Evolutionary conservation across 64 coral and sea anemone genomes (phyloP).

Genomic region (Dendrophyllia cribrosa): DNA sequence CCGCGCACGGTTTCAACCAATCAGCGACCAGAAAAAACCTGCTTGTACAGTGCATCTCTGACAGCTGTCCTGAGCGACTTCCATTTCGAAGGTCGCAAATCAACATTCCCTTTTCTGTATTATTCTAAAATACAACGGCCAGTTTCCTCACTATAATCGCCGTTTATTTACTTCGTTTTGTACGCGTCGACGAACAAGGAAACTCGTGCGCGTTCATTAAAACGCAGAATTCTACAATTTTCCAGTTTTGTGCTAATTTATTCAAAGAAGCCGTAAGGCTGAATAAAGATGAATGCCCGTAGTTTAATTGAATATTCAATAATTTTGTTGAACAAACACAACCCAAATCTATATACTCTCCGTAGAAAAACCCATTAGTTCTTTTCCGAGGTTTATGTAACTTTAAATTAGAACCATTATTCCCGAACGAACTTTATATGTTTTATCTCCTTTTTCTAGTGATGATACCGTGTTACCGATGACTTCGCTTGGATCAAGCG

Average conservation of each 20-base stretch:
- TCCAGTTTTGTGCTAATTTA: constrained; percentile 33
- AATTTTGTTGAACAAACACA: constrained; percentile 25
- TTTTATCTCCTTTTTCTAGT: neutral
- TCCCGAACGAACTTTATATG: too few relatives aligned
- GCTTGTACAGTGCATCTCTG: neutral
- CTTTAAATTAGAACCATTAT: neutral
- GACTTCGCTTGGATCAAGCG: neutral
- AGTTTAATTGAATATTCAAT: constrained; percentile 48
- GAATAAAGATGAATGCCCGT: constrained; percentile 28
- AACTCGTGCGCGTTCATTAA: neutral
- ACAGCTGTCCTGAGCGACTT: constrained; percentile 39
- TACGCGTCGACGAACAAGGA: neutral
- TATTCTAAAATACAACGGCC: neutral
- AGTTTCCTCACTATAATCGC: neutral
- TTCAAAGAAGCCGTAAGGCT: neutral
- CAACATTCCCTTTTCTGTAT: neutral
- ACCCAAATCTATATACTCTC: neutral
- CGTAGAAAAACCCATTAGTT: neutral
- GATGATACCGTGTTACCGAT: neutral
- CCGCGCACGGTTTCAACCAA: constrained; percentile 27
- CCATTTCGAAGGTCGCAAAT: constrained; percentile 4
- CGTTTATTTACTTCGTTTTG: neutral
- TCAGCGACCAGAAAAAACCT: constrained; percentile 31
- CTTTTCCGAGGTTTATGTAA: neutral
- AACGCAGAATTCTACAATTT: neutral